Evolutionary conservation across 2,113 vertebrate genomes (phyloP).

Genomic region (Hydropotes inermis): DNA sequence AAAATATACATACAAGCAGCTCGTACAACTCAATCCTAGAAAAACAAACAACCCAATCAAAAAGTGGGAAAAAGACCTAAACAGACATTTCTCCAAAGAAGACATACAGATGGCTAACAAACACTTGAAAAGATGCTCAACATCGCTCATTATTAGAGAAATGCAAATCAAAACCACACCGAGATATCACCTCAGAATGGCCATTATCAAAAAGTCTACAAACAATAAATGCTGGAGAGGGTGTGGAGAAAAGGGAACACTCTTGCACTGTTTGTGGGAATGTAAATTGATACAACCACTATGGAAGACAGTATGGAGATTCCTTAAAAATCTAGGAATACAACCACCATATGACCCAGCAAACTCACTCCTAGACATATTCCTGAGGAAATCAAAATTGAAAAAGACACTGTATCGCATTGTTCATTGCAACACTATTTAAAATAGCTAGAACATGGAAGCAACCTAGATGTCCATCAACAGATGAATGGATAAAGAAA

Average conservation of each 20-base stretch:
- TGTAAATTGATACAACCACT: not conserved
- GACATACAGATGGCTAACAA: not conserved
- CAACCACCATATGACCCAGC: not conserved
- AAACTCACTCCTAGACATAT: not conserved
- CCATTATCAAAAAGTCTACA: not conserved
- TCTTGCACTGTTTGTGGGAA: not conserved
- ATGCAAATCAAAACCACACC: not conserved
- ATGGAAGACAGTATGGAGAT: not conserved
- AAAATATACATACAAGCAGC: not conserved
- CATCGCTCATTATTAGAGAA: not conserved
- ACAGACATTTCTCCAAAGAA: not conserved
- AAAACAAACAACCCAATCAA: not conserved
- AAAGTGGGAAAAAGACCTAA: not conserved
- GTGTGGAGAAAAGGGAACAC: not conserved
- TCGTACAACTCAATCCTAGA: not conserved
- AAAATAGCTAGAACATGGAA: not conserved
- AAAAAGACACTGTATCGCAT: not conserved
- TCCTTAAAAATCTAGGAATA: not conserved
- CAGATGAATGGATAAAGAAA: not conserved
- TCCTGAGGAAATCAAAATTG: not conserved
- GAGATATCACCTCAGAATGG: not conserved
- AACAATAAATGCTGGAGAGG: not conserved
- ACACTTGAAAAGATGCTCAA: not conserved
- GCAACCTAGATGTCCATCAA: not conserved
- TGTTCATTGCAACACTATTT: not conserved